Evolutionary conservation across 2,888 invertebrate species (phyloP), one percentile per base, ranked within the genome.

Genomic region (Coelinius sp.): DNA sequence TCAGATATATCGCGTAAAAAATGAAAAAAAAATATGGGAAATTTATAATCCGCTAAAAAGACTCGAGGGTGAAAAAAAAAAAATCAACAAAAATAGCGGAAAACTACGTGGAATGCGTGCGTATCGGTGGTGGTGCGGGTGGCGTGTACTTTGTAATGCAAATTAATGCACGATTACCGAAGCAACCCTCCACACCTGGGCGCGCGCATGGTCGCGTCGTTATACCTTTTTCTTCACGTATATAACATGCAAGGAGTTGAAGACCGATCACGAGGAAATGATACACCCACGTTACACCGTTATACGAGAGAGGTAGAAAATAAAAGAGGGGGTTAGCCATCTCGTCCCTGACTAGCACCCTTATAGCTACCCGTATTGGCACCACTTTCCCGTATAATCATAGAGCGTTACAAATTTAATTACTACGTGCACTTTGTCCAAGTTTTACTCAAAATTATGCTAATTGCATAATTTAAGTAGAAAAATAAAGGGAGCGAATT

Each of bases 151-250:
- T 85, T 82, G 84, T 81, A 83, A 86, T 86, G 86, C 86, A 86
- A 86, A 86, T 86, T 86, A 86, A 86, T 86, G 86, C 86, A 81
- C 85, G 86, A 86, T 86, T 85, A 86, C 84, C 82, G 81, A 81
- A 83, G 78, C 83, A 78, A 80, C 80, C 80, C 79, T 76, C 75
- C 46, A 74, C 68, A 59, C 65, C 67, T 71, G 70, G 52, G 65
- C 70, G 64, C 64, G 49, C 71, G 52, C 62, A 46, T 31, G 31
- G 53, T 24, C 41, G 59, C 46, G 31, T 66, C 65, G 65, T 65
- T 31, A 44, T 44, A 64, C 53, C 38, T 27, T 56, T 27, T 53
- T 27, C 20, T 70, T 64, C 35, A 59, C 59, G 25, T 59, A 59
- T 59, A 59, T 59, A 59, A 35, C 59, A 17, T 59, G 59, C 59